Base-by-base conservation (phyloP, 2,113 vertebrate species). In the Thymallus thymallus region DNA sequence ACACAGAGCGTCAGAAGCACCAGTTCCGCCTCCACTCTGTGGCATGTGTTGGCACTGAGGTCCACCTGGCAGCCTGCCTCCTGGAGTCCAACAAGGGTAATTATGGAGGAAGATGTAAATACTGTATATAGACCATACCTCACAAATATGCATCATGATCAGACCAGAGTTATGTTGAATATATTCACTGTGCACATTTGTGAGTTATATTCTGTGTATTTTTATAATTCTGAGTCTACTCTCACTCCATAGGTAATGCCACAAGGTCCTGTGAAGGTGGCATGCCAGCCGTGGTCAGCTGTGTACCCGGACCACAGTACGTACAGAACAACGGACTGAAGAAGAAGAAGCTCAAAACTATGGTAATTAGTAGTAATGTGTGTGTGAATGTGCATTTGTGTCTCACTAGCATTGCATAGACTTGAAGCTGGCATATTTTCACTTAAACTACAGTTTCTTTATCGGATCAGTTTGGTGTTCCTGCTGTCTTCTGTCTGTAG, bases 11-110 rank as follows among this genome's bases (percentile, higher is more conserved):
- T 69, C 95, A 97, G 91, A 94, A 93, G 87, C 94, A 88, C 73
- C 75, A 82, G 79, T 98, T 92, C 90, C 91, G 88, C 64, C 79
- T 98, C 72, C 96, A 95, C 85, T 95, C 95, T 0, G 96, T 99
- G 90, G 91, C 90, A 0, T 99, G 98, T 62, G 24, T 81, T 0
- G 98, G 98, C 58, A 94, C 91, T 0, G 98, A 99, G 91, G 90
- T 94, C 45, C 98, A 99, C 80, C 90, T 99, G 84, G 96, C 96
- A 20, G 88, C 94, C 80, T 99, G 98, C 61, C 81, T 95, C 41
- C 85, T 98, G 16, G 94, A 97, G 87, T 96, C 96, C 88, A 94
- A 89, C 88, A 91, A 87, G 23, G 86, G 87, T 58, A 98, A 99
- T 30, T 6, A 4, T 4, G 4, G 0, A 48, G 10, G 3, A 3